Evolutionary conservation across 2,888 invertebrate species (phyloP).

Genomic region (Unio pictorum): DNA sequence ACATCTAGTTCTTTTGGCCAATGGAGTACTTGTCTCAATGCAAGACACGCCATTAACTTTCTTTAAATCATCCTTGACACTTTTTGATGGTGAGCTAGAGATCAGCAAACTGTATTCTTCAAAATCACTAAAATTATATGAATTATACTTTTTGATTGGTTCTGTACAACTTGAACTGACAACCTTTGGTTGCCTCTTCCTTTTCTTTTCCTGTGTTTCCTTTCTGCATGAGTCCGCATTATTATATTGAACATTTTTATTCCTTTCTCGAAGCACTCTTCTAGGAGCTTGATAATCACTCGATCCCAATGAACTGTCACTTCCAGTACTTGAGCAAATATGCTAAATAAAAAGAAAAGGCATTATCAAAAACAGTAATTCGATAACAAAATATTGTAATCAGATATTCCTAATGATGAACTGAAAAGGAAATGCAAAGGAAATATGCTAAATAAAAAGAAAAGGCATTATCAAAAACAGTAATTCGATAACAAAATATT

Average conservation of each 20-base stretch:
- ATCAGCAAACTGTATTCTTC: conserved; percentile 60
- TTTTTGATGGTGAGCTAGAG: conserved; percentile 34
- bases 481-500: no score
- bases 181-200: not conserved
- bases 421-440: no score
- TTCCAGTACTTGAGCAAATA: not conserved
- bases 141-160: conserved; percentile 1
- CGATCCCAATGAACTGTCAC: conserved; percentile 8
- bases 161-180: conserved; percentile 3
- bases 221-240: conserved; percentile 7
- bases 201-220: no score
- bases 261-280: conserved; percentile 19
- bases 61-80: conserved; percentile 1
- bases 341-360: no score
- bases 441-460: no score
- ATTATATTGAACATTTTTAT: conserved; percentile 23
- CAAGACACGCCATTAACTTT: conserved; percentile 4
- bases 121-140: conserved; percentile 59
- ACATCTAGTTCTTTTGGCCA: conserved; percentile 32
- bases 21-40: conserved; percentile 54
- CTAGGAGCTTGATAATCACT: not conserved
- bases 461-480: no score
- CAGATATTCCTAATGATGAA: no score
- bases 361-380: no score
- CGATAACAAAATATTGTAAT: no score